Evolutionary conservation across 2,113 vertebrate species (phyloP).

Genomic region (Coracopsis vasa): DNA sequence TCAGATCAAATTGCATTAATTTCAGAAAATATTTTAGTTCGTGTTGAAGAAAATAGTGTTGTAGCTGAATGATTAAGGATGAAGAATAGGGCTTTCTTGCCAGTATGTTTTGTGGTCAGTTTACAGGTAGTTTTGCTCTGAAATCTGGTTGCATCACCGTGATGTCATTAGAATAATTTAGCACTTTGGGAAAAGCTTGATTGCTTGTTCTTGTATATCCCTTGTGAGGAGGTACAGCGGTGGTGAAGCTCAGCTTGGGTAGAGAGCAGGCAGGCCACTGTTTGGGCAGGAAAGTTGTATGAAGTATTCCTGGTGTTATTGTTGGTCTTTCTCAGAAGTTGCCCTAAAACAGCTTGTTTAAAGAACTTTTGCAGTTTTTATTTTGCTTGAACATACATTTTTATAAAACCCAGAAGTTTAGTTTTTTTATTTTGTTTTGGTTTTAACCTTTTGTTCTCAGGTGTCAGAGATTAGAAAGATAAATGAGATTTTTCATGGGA

Average conservation of each 20-base stretch:
- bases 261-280: background rate
- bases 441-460: background rate
- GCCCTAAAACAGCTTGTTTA: background rate
- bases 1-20: background rate
- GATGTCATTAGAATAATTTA: background rate
- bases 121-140: background rate
- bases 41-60: background rate
- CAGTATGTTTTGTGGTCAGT: fast-evolving
- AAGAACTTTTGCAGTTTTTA: background rate
- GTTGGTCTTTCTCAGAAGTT: background rate
- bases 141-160: background rate
- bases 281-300: background rate
- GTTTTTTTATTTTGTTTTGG: fast-evolving
- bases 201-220: background rate
- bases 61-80: background rate
- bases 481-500: background rate
- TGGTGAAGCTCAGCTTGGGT: background rate
- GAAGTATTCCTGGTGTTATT: background rate
- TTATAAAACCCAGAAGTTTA: background rate
- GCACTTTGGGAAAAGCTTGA: background rate
- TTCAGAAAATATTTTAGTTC: background rate
- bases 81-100: background rate
- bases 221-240: background rate
- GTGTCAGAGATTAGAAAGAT: background rate
- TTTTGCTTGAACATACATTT: background rate